A percentile compares a stretch with the other conserved stretches of the same genome.
Evolutionary conservation across 2,113 vertebrate genomes (phyloP).

Genomic region (Crotalus tigris): DNA sequence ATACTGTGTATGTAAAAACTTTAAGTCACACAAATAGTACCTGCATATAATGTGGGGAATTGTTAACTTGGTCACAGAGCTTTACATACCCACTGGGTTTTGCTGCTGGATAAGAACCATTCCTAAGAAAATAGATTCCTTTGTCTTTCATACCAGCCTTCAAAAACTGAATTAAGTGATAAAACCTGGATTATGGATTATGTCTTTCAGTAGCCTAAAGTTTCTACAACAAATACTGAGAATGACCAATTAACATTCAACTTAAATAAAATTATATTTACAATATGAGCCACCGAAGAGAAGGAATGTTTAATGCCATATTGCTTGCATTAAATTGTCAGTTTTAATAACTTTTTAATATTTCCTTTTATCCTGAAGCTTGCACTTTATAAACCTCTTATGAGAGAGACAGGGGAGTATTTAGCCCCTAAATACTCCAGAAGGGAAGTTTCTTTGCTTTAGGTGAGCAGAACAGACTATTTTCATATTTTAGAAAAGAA

Average conservation of each 20-base stretch:
- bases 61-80: background rate
- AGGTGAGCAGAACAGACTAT: conserved; percentile 14
- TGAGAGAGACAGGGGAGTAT: conserved; percentile 27
- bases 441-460: conserved; percentile 22
- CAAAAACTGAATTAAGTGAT: background rate
- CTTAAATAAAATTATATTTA: conserved; percentile 13
- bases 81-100: background rate
- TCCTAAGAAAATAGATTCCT: background rate
- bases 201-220: background rate
- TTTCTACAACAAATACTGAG: background rate
- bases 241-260: conserved; percentile 13
- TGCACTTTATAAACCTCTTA: conserved; percentile 20
- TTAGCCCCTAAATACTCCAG: conserved; percentile 18
- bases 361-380: background rate
- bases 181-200: too few relatives aligned
- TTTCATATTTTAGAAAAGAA: conserved; percentile 11
- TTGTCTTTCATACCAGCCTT: background rate
- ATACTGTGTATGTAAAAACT: background rate
- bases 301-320: background rate
- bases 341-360: background rate
- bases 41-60: background rate
- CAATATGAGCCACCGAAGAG: conserved; percentile 5
- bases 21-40: background rate
- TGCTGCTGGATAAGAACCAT: background rate
- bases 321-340: conserved; percentile 11